These are phyloP conservation scores for Megalopta genalis DNA, from an alignment of 1,140 invertebrate species.

Conservation along the genomic window DNA sequence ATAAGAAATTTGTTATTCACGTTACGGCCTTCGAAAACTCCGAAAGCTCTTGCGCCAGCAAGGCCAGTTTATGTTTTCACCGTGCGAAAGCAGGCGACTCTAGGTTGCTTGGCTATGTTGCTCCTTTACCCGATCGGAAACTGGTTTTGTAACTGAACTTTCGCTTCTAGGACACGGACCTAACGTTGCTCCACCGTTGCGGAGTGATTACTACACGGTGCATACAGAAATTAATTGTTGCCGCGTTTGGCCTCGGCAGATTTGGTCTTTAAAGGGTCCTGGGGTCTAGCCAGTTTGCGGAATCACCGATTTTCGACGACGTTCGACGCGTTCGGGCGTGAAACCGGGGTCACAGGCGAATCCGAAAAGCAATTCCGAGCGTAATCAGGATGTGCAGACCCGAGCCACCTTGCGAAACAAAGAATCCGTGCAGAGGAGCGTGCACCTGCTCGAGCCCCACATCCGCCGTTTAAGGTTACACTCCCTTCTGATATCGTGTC, in stretches of 20 bases:
- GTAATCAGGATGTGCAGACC: neutral
- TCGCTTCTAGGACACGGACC: neutral
- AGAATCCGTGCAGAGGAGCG: conserved; percentile 15
- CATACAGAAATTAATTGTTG: neutral
- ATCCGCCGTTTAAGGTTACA: neutral
- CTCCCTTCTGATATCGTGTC: neutral
- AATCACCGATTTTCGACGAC: no score
- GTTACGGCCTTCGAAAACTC: neutral
- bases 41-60: no score
- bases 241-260: no score
- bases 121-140: conserved; percentile 9
- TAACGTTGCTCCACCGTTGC: neutral
- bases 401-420: conserved; percentile 11
- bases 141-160: conserved; percentile 33
- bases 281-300: no score
- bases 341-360: neutral
- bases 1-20: neutral
- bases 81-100: neutral
- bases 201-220: neutral
- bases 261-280: no score
- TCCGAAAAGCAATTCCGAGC: conserved; percentile 1
- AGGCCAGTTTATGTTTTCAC: neutral
- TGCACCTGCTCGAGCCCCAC: conserved; percentile 25
- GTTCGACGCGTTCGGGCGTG: neutral
- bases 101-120: neutral